Evolutionary conservation across 2,113 vertebrate species (phyloP), one percentile per base, ranked within the genome.

Genomic region (Chunga burmeisteri): DNA sequence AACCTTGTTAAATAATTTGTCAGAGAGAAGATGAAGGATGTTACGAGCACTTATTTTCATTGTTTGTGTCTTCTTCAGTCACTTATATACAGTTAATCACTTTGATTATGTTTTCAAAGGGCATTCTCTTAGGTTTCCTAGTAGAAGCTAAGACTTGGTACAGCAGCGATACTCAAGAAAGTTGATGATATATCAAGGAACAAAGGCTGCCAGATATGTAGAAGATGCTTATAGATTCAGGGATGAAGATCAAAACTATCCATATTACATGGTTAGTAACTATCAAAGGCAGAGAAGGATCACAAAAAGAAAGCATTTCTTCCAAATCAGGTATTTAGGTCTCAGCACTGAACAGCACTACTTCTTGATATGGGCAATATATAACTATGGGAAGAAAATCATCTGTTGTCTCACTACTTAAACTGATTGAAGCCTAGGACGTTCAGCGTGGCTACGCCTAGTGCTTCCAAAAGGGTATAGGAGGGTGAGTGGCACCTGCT

Each of bases 81-180:
- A 38, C 46, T 73, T 78, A 30, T 38, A 78, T 38, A 17, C 27
- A 74, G 17, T 78, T 81, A 91, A 91, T 61, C 25, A 44, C 55
- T 83, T 93, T 80, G 75, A 77, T 88, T 81, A 72, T 53, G 10
- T 81, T 86, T 94, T 89, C 81, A 84, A 84, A 86, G 25, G 42
- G 9, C 52, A 56, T 10, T 68, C 15, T 80, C 92, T 50, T 55
- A 73, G 11, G 19, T 70, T 91, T 84, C 50, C 29, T 58, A 44
- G 30, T 80, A 61, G 23, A 73, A 80, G 30, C 21, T 77, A 71
- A 74, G 55, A 36, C 34, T 66, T 66, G 21, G 38, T 81, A 29
- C 23, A 93, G 26, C 27, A 71, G 10, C 25, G 46, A 62, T 71
- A 36, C 42, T 66, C 55, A 74, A 70, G 29, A 84, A 92, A 81